Percentiles rank a stretch among this genome's conserved stretches.
These are phyloP conservation scores for Drosophila willistoni DNA, from an alignment of 1,140 invertebrate species.

Conservation along the genomic window DNA sequence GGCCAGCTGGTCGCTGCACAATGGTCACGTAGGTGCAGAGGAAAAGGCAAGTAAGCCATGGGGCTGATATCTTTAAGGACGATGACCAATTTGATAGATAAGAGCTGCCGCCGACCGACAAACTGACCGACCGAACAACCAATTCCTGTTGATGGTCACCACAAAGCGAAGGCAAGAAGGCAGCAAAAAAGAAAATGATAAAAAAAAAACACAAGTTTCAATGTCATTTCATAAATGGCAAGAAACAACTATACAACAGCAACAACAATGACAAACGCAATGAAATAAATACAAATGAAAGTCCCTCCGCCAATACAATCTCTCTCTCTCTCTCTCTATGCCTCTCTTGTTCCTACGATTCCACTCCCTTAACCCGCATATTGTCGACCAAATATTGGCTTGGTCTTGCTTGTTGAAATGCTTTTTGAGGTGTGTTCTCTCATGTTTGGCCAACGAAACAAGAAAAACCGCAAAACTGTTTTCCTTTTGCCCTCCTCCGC, in stretches of 20 bases:
- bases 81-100: constrained; percentile 76
- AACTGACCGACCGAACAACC: constrained; percentile 1
- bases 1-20: constrained; percentile 21
- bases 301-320: constrained; percentile 42
- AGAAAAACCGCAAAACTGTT: constrained; percentile 44
- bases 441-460: constrained; percentile 60
- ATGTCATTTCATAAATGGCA: constrained; percentile 77
- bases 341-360: background rate
- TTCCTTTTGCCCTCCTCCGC: background rate
- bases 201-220: constrained; percentile 61
- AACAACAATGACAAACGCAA: constrained; percentile 57
- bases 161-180: constrained; percentile 47
- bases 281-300: constrained; percentile 79
- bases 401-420: constrained; percentile 51
- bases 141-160: constrained; percentile 30
- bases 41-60: background rate
- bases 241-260: constrained; percentile 18
- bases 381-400: constrained; percentile 73
- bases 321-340: too few relatives aligned
- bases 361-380: constrained; percentile 36
- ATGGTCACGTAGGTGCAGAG: constrained; percentile 27
- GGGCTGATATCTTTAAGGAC: constrained; percentile 45
- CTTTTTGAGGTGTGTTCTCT: constrained; percentile 73
- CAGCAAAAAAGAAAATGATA: background rate
- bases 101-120: constrained; percentile 41